Percentiles rank a stretch among this genome's conserved stretches.
phyloP scores from a whole-genome alignment of 2,797 vertebrate species.

The Austrolebias charrua region DNA sequence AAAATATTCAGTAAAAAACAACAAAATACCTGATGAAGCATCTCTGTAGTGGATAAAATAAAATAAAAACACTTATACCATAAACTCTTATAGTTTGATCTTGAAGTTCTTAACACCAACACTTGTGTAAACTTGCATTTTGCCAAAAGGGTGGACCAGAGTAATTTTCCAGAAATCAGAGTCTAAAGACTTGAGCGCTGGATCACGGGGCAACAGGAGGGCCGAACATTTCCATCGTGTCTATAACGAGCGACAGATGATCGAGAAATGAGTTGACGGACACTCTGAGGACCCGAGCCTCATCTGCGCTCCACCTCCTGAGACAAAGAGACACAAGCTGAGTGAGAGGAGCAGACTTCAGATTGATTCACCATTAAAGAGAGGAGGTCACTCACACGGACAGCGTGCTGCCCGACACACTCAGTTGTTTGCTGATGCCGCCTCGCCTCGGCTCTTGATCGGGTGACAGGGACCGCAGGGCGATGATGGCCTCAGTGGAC shows the following conservation, averaged over 20 bases:
- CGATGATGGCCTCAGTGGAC: slow-evolving; percentile 75
- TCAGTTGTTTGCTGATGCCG: slow-evolving; percentile 76
- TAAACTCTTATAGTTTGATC: too few relatives aligned
- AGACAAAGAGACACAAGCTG: slow-evolving; percentile 22
- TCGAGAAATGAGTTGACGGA: slow-evolving; percentile 85
- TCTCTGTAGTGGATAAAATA: neutral
- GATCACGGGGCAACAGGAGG: slow-evolving; percentile 50
- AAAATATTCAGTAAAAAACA: neutral
- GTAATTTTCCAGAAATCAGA: neutral
- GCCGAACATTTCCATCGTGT: slow-evolving; percentile 80
- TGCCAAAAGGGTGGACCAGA: neutral
- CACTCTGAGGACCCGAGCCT: slow-evolving; percentile 81
- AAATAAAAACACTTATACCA: too few relatives aligned
- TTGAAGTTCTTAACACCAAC: neutral
- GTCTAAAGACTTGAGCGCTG: neutral
- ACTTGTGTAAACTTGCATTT: neutral
- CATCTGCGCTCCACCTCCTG: slow-evolving; percentile 82
- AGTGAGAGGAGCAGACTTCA: neutral
- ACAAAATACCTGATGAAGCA: neutral
- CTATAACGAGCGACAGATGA: slow-evolving; percentile 82
- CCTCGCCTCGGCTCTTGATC: slow-evolving; percentile 82
- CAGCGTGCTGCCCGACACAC: slow-evolving; percentile 61
- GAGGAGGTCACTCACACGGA: slow-evolving; percentile 73
- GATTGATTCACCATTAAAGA: fast-evolving
- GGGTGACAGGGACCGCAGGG: slow-evolving; percentile 77